Evolutionary conservation across 2,888 invertebrate genomes (phyloP).

Genomic region (Drosophila basisetae): DNA sequence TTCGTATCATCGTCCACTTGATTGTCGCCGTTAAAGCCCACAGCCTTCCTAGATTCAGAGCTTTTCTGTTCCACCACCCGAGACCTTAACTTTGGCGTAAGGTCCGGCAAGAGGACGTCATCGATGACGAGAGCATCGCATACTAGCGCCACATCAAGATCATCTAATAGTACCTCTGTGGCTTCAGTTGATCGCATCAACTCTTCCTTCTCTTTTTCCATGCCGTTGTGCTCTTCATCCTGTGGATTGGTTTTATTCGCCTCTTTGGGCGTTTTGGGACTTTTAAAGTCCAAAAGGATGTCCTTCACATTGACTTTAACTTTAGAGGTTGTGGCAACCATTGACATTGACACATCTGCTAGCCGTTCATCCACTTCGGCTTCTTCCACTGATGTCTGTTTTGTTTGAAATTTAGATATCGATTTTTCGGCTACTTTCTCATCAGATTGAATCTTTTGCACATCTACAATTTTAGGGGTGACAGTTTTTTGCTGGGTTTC

Average conservation of each 20-base stretch:
- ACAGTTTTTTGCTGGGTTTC: slow-evolving; percentile 2
- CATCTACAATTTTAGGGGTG: slow-evolving; percentile 1
- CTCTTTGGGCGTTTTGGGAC: background rate
- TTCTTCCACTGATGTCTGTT: background rate
- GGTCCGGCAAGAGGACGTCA: slow-evolving; percentile 1
- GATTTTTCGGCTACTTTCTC: background rate
- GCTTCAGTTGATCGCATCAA: background rate
- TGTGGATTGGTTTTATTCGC: background rate
- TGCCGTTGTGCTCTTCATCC: background rate
- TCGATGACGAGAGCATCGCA: background rate
- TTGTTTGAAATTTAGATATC: background rate
- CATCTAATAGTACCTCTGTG: background rate
- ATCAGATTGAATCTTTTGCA: background rate
- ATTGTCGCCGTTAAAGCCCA: slow-evolving; percentile 59
- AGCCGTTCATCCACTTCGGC: background rate
- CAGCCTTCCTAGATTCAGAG: slow-evolving; percentile 36
- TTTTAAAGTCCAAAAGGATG: background rate
- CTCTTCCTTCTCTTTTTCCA: background rate
- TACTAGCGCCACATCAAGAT: background rate
- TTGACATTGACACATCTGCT: background rate
- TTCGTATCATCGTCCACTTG: slow-evolving; percentile 49
- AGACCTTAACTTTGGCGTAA: slow-evolving; percentile 23
- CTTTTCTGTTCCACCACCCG: background rate
- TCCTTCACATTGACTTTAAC: slow-evolving; percentile 27
- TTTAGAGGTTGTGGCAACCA: background rate